Percentiles rank a stretch among this genome's conserved stretches.
Conservation (phyloP, 2,113 vertebrate species). For the Mesembrinibis cayennensis region DNA sequence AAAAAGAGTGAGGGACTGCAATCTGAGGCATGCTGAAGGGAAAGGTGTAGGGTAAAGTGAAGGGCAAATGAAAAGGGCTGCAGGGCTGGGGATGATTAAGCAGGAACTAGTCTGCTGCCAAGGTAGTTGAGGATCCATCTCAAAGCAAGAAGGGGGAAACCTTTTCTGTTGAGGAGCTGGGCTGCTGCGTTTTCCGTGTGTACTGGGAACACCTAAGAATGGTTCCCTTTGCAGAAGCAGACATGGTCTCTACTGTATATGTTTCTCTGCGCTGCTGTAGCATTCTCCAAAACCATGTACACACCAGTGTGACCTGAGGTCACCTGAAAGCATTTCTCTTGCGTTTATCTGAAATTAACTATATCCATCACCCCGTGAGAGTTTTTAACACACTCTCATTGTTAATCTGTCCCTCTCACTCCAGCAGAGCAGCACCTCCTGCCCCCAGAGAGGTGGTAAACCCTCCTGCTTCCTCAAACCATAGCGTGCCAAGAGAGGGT, state of each 20-base stretch:
- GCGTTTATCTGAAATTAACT: not conserved
- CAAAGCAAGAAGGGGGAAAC: not conserved
- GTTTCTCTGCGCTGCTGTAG: not conserved
- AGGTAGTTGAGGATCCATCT: not conserved
- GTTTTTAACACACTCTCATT: not conserved
- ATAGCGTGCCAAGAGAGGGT: rapidly evolving
- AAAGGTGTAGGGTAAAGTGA: not conserved
- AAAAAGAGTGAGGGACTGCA: not conserved
- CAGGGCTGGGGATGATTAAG: not conserved
- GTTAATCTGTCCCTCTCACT: not conserved
- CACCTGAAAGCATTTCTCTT: not conserved
- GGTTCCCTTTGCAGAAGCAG: not conserved
- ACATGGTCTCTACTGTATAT: too few relatives aligned
- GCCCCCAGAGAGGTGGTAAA: not conserved
- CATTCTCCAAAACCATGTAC: not conserved
- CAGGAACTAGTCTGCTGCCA: not conserved
- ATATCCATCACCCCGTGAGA: not conserved
- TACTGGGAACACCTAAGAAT: not conserved
- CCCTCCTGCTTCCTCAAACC: not conserved
- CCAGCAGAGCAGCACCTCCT: not conserved
- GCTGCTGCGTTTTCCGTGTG: not conserved
- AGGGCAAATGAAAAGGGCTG: not conserved
- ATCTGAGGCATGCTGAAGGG: not conserved
- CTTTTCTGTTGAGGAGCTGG: not conserved
- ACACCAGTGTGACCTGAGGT: not conserved